Percentiles rank a stretch among this genome's conserved stretches.
phyloP scores from a whole-genome alignment of 2,888 invertebrate genomes.

The Horisme vitalbata region DNA sequence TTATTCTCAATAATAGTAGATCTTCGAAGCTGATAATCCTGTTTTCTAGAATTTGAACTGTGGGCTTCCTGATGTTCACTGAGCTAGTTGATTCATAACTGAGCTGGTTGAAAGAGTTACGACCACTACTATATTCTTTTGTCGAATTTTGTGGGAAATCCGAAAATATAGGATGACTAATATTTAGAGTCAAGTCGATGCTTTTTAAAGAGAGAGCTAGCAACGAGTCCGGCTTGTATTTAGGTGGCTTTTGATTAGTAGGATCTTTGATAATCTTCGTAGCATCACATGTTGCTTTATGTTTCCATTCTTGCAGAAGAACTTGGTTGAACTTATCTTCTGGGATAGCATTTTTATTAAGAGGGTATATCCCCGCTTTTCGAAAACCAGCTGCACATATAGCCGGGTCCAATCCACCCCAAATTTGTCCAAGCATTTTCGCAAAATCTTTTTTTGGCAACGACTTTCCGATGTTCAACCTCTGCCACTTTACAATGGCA shows the following conservation, averaged over 20 bases:
- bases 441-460: slow-evolving; percentile 36
- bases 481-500: too few species aligned
- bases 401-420: slow-evolving; percentile 27
- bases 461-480: too few species aligned
- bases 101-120: slow-evolving; percentile 8
- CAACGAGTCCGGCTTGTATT: slow-evolving; percentile 7
- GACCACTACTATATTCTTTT: too few species aligned
- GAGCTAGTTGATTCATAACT: slow-evolving; percentile 9
- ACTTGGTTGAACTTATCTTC: slow-evolving; percentile 26
- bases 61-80: too few species aligned
- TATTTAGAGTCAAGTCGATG: slow-evolving; percentile 8
- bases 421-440: slow-evolving; percentile 33
- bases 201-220: slow-evolving; percentile 12
- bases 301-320: slow-evolving; percentile 24
- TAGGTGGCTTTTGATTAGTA: slow-evolving; percentile 3
- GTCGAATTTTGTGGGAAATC: slow-evolving; percentile 4
- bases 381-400: slow-evolving; percentile 28
- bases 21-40: slow-evolving; percentile 21
- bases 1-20: slow-evolving; percentile 18
- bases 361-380: slow-evolving; percentile 35
- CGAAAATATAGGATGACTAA: not conserved
- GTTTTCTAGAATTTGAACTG: slow-evolving; percentile 22
- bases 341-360: slow-evolving; percentile 27
- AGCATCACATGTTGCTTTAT: too few species aligned
- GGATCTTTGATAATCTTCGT: slow-evolving; percentile 4